Evolutionary conservation across 2,888 invertebrate species (phyloP).

Genomic region (Dendrolimus houi): DNA sequence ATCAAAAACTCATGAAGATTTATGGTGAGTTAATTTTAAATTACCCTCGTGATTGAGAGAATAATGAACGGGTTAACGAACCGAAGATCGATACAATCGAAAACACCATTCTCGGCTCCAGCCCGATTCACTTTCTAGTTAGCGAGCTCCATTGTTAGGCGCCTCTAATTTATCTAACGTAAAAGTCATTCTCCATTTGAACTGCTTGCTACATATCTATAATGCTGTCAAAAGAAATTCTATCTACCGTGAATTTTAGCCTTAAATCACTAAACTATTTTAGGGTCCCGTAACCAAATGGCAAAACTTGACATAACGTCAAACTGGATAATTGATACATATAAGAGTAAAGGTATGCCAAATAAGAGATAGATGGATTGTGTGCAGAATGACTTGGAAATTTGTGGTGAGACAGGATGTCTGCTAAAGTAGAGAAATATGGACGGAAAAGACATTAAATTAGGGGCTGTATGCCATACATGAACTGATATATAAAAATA

Average conservation of each 20-base stretch:
- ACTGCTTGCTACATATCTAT: constrained; percentile 24
- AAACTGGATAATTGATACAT: too few relatives aligned
- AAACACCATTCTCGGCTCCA: constrained; percentile 53
- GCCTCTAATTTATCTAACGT: constrained; percentile 58
- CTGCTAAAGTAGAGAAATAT: too few relatives aligned
- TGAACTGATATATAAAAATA: too few relatives aligned
- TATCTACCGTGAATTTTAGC: neutral
- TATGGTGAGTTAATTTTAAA: constrained; percentile 21
- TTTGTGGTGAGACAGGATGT: too few relatives aligned
- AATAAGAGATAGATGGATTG: too few relatives aligned
- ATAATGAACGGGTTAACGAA: constrained; percentile 60
- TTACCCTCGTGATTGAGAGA: constrained; percentile 52
- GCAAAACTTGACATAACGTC: too few relatives aligned
- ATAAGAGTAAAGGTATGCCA: too few relatives aligned
- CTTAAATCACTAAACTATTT: neutral
- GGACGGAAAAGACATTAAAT: too few relatives aligned
- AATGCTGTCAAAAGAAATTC: neutral
- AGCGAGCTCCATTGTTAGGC: constrained; percentile 56
- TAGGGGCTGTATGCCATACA: too few relatives aligned
- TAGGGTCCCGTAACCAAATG: neutral
- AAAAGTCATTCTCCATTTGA: constrained; percentile 42
- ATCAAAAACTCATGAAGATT: constrained; percentile 13
- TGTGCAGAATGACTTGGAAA: too few relatives aligned
- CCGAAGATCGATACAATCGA: constrained; percentile 57
- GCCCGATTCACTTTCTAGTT: constrained; percentile 65